phyloP scores from a whole-genome alignment of 2,888 invertebrate genomes.

The Troides aeacus region DNA sequence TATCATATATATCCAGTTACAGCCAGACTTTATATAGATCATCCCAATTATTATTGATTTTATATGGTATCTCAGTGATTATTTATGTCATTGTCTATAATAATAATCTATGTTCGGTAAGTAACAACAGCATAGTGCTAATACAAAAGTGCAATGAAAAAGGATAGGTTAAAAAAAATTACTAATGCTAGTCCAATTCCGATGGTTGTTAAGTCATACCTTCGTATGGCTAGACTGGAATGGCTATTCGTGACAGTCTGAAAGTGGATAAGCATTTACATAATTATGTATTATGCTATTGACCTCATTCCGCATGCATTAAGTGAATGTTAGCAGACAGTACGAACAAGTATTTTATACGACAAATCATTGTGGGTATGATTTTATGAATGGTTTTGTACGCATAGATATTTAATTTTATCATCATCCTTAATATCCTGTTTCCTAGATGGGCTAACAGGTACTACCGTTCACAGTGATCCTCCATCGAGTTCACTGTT shows the following conservation, averaged over 20 bases:
- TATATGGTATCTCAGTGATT: too few species aligned
- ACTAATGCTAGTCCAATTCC: not conserved
- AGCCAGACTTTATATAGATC: too few species aligned
- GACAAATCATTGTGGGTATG: not conserved
- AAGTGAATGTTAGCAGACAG: slow-evolving; percentile 6
- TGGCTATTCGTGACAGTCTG: slow-evolving; percentile 21
- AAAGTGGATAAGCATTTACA: slow-evolving; percentile 18
- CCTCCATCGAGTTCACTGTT: too few species aligned
- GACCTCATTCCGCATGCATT: slow-evolving; percentile 19
- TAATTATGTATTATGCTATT: slow-evolving; percentile 15
- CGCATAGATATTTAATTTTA: not conserved
- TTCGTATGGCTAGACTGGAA: slow-evolving; percentile 1
- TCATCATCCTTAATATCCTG: too few species aligned
- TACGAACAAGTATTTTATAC: not conserved
- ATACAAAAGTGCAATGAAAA: too few species aligned
- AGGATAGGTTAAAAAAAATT: not conserved
- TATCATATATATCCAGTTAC: too few species aligned
- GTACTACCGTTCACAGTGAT: too few species aligned
- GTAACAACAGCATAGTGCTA: too few species aligned
- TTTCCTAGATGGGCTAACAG: too few species aligned
- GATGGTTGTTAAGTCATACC: not conserved
- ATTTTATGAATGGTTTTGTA: not conserved
- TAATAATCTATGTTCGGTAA: too few species aligned
- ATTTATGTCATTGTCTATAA: too few species aligned
- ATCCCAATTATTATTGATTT: too few species aligned